Conservation (phyloP, 2,888 invertebrate species). For the Tenthredo scrophulariae region DNA sequence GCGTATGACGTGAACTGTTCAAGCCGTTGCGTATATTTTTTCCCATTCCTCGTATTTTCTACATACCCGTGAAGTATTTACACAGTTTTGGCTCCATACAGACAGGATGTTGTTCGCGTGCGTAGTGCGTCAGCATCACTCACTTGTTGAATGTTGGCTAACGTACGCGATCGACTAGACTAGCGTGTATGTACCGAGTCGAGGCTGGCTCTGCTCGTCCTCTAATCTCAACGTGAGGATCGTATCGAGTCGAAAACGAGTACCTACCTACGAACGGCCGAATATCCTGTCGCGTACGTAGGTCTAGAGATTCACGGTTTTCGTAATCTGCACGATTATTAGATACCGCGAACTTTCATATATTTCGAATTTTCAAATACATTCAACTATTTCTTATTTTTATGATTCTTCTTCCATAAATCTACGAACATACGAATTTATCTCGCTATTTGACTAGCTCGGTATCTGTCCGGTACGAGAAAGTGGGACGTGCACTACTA, state of each 20-base stretch:
- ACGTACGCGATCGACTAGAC: constrained; percentile 33
- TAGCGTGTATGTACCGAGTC: constrained; percentile 1
- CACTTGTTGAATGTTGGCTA: constrained; percentile 69
- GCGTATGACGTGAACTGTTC: neutral
- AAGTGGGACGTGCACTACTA: constrained; percentile 46
- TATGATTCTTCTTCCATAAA: neutral
- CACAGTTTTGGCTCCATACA: constrained; percentile 27
- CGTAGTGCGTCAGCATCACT: constrained; percentile 62
- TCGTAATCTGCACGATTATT: neutral
- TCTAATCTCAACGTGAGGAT: neutral
- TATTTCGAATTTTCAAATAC: neutral
- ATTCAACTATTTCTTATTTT: neutral
- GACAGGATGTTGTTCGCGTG: constrained; percentile 46
- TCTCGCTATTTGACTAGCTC: neutral
- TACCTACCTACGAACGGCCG: neutral
- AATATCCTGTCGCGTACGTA: neutral
- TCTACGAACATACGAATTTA: neutral
- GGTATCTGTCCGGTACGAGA: constrained; percentile 5
- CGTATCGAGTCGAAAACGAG: neutral
- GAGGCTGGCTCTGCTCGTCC: neutral
- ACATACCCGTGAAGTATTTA: neutral
- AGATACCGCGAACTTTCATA: neutral
- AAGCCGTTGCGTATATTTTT: neutral
- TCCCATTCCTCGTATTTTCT: too few species aligned
- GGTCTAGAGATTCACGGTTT: neutral